Evolutionary conservation across 2,113 vertebrate genomes (phyloP).

Genomic region (Eleginops maclovinus): DNA sequence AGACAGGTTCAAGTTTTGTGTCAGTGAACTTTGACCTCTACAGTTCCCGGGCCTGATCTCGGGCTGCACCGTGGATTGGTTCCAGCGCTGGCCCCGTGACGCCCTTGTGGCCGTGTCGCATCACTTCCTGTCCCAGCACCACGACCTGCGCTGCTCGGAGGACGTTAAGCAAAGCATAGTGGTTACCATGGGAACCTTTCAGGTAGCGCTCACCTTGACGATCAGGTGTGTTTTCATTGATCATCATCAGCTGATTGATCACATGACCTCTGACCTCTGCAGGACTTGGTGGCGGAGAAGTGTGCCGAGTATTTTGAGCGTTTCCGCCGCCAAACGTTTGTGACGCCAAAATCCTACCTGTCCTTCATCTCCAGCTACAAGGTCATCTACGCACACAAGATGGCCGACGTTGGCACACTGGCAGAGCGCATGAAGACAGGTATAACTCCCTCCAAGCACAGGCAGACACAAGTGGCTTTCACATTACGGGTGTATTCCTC

Average conservation of each 20-base stretch:
- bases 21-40: conserved; percentile 34
- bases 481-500: too few relatives aligned
- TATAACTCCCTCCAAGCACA: too few relatives aligned
- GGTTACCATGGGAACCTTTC: conserved; percentile 88
- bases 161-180: conserved; percentile 85
- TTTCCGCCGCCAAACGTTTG: conserved; percentile 86
- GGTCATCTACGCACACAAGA: conserved; percentile 84
- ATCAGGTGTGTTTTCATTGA: not conserved
- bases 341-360: conserved; percentile 90
- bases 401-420: conserved; percentile 79
- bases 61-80: conserved; percentile 90
- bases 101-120: conserved; percentile 88
- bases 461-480: too few relatives aligned
- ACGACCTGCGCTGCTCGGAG: conserved; percentile 83
- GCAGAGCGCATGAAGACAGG: conserved; percentile 88
- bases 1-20: too few relatives aligned
- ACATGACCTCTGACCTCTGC: not conserved
- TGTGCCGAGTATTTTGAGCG: conserved; percentile 87
- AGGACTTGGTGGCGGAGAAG: conserved; percentile 87
- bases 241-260: not conserved
- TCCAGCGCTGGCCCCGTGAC: conserved; percentile 88
- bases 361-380: conserved; percentile 89
- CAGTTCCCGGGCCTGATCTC: conserved; percentile 90
- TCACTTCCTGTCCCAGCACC: conserved; percentile 85
- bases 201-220: conserved; percentile 44